A percentile compares a stretch with the other conserved stretches of the same genome.
phyloP scores from a whole-genome alignment of 2,797 vertebrate genomes.

The Danio kyathit region DNA sequence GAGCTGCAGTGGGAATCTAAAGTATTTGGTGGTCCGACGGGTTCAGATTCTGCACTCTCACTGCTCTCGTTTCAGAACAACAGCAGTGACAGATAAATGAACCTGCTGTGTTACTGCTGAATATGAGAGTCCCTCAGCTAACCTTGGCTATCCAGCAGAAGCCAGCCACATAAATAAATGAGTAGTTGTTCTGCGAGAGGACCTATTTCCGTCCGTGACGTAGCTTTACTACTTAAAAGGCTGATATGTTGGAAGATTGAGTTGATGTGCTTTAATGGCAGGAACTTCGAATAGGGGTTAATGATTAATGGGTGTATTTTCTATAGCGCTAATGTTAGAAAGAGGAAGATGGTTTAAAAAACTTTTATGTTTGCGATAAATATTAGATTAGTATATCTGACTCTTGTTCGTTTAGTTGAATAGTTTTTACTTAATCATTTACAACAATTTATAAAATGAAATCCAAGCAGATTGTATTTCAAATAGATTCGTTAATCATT shows the following conservation, averaged over 20 bases:
- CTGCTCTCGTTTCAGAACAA: not conserved
- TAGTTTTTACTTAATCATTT: not conserved
- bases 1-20: not conserved
- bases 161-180: slow-evolving; percentile 19
- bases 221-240: not conserved
- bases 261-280: not conserved
- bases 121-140: slow-evolving; percentile 21
- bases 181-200: slow-evolving; percentile 17
- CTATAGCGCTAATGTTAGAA: not conserved
- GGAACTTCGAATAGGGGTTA: not conserved
- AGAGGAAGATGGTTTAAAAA: slow-evolving; percentile 4
- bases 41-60: not conserved
- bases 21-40: not conserved
- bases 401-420: not conserved
- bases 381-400: not conserved
- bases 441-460: not conserved
- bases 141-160: slow-evolving; percentile 1
- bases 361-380: not conserved
- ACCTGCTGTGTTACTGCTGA: not conserved
- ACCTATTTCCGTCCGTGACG: not conserved
- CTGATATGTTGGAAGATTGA: slow-evolving; percentile 1
- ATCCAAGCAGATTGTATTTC: not conserved
- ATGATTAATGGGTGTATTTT: not conserved
- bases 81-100: not conserved
- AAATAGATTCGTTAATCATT: not conserved